Percentiles rank a stretch among this genome's conserved stretches.
phyloP scores from a whole-genome alignment of 2,113 vertebrate species.

The Pterocles burchelli region DNA sequence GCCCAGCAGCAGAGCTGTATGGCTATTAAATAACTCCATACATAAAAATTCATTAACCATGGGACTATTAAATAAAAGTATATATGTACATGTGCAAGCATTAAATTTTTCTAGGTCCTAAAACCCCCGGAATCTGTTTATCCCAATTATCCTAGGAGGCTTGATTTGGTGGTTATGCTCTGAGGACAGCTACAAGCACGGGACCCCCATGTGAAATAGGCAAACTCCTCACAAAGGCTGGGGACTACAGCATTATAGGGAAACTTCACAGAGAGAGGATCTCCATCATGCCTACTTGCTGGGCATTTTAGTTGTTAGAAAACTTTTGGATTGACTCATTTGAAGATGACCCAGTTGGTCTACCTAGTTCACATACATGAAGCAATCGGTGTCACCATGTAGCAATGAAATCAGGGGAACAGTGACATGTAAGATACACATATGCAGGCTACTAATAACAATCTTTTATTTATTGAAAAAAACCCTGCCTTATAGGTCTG shows the following conservation, averaged over 20 bases:
- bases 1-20: background rate
- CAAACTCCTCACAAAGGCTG: background rate
- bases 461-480: background rate
- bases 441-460: background rate
- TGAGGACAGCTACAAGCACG: background rate
- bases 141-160: background rate
- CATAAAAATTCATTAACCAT: background rate
- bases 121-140: background rate
- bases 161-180: background rate
- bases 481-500: background rate
- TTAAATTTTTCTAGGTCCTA: background rate
- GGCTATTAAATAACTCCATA: background rate
- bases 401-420: background rate
- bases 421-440: accelerated
- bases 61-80: background rate
- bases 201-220: background rate
- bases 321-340: background rate
- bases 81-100: background rate
- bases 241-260: background rate
- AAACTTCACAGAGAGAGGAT: background rate
- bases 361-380: background rate
- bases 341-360: background rate
- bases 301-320: background rate
- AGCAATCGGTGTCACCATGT: background rate
- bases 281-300: background rate